These are phyloP conservation scores for Eupithecia insigniata DNA, from an alignment of 2,888 invertebrate genomes.

Conservation along the genomic window DNA sequence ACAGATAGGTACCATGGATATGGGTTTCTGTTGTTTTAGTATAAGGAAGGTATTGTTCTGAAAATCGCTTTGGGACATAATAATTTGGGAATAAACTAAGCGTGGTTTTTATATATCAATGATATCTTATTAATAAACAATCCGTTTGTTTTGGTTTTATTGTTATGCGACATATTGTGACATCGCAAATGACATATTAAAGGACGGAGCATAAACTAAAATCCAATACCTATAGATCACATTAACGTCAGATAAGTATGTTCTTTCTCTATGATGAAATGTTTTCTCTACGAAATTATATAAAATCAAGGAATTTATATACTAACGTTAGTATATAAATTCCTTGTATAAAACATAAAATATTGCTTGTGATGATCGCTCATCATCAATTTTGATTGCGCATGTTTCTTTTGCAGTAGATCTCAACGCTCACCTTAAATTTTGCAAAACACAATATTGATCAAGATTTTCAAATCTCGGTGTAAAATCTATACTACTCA, in stretches of 20 bases:
- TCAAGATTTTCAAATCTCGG: not conserved
- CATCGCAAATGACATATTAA: not conserved
- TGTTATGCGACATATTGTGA: not conserved
- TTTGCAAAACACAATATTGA: not conserved
- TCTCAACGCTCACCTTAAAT: not conserved
- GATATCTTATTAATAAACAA: not conserved
- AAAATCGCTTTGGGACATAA: not conserved
- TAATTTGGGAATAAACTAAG: not conserved
- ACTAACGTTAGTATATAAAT: too few species aligned
- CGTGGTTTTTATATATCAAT: not conserved
- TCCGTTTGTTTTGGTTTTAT: slow-evolving; percentile 1
- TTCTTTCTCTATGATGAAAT: not conserved
- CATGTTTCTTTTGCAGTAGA: not conserved
- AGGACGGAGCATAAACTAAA: not conserved
- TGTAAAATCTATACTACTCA: too few species aligned
- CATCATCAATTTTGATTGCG: too few species aligned
- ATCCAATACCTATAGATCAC: too few species aligned
- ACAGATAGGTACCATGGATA: not conserved
- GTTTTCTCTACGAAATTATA: not conserved
- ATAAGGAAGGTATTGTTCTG: not conserved
- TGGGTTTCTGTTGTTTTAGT: not conserved
- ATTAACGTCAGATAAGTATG: too few species aligned
- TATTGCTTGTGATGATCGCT: too few species aligned
- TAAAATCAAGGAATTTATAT: too few species aligned
- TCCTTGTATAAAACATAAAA: too few species aligned